Conservation (phyloP, 2,797 vertebrate genomes). For the Cuniculus paca region DNA sequence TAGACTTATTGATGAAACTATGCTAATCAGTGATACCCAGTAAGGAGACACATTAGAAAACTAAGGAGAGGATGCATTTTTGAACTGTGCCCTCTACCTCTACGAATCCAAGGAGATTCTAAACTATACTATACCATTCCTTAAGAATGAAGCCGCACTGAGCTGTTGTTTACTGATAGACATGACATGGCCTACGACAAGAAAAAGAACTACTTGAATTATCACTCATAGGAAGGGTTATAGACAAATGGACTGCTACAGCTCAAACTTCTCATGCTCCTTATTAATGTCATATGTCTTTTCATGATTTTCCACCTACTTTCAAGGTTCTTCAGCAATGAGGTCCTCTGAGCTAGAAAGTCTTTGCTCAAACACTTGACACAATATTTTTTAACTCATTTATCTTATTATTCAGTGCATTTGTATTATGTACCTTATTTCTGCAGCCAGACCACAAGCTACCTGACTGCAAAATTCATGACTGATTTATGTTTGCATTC, state of each 20-base stretch:
- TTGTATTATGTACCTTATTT: background rate
- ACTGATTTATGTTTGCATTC: background rate
- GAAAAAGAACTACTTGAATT: background rate
- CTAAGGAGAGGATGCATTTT: background rate
- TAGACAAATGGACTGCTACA: background rate
- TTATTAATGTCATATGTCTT: background rate
- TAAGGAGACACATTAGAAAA: background rate
- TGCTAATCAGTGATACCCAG: background rate
- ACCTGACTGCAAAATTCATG: background rate
- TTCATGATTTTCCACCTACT: background rate
- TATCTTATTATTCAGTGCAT: background rate
- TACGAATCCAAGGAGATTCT: background rate
- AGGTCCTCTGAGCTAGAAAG: background rate
- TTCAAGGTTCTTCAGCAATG: background rate
- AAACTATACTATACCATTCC: background rate
- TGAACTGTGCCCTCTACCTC: background rate
- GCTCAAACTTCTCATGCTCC: background rate
- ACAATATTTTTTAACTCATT: background rate
- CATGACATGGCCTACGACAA: background rate
- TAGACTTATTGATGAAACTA: background rate
- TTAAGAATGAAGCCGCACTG: background rate
- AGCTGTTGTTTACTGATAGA: background rate
- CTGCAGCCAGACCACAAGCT: constrained; percentile 18
- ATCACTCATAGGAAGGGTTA: background rate
- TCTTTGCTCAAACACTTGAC: background rate